Evolutionary conservation across 92 coral and sea anemone genomes (phyloP).

Genomic region (Porites rus): DNA sequence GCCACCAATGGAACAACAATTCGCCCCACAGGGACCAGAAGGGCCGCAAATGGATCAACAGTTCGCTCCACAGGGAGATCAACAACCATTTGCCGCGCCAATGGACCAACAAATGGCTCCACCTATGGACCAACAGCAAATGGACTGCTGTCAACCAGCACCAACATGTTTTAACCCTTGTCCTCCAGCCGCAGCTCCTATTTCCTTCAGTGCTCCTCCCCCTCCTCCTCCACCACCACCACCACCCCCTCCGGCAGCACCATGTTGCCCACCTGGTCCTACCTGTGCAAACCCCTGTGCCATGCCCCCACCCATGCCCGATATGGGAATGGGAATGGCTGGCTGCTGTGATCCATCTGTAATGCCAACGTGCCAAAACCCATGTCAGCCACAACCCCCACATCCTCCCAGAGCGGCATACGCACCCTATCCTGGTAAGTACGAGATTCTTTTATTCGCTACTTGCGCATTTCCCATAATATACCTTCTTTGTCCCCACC

Average conservation of each 20-base stretch:
- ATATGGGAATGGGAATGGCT: constrained; percentile 61
- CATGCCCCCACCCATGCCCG: constrained; percentile 68
- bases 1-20: constrained; percentile 11
- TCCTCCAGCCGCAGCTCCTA: constrained; percentile 17
- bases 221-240: constrained; percentile 52
- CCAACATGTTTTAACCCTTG: constrained; percentile 63
- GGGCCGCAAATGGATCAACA: constrained; percentile 17
- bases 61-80: constrained; percentile 4
- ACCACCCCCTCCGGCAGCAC: constrained; percentile 33
- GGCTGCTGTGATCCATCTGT: constrained; percentile 82
- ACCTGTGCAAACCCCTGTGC: constrained; percentile 74
- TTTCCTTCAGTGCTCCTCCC: neutral
- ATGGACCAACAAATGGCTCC: constrained; percentile 9
- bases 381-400: constrained; percentile 85
- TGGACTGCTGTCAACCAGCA: constrained; percentile 61
- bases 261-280: constrained; percentile 77
- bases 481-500: too few relatives aligned
- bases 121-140: constrained; percentile 26
- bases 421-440: constrained; percentile 89
- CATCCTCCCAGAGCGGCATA: constrained; percentile 73
- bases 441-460: neutral
- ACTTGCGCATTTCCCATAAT: too few relatives aligned
- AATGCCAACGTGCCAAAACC: constrained; percentile 77
- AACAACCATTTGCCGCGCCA: neutral
- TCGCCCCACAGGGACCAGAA: constrained; percentile 22